Evolutionary conservation across 1,140 invertebrate genomes (phyloP).

Genomic region (Drosophila santomea): DNA sequence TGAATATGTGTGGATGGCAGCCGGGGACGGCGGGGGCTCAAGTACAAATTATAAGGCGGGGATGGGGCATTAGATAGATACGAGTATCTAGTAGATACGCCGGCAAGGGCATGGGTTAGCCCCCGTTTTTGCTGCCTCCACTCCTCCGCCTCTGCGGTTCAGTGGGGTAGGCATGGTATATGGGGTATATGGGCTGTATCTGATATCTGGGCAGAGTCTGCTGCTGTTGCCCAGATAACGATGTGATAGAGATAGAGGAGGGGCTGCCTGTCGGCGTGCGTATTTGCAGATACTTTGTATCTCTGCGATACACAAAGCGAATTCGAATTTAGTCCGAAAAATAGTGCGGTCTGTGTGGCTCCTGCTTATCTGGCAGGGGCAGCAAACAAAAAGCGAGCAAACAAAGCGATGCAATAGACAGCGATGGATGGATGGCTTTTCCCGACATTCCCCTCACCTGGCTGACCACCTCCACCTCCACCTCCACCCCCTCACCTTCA

Average conservation of each 20-base stretch:
- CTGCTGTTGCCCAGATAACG: conserved; percentile 59
- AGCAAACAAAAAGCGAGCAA: conserved; percentile 46
- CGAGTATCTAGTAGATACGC: conserved; percentile 35
- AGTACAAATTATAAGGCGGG: not conserved
- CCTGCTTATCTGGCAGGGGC: conserved; percentile 57
- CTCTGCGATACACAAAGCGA: conserved; percentile 56
- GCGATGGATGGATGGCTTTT: conserved; percentile 49
- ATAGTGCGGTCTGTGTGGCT: conserved; percentile 23
- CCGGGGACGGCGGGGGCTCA: not conserved
- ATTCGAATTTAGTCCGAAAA: conserved; percentile 72
- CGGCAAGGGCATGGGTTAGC: conserved; percentile 45
- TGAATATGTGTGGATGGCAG: conserved; percentile 25
- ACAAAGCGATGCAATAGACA: conserved; percentile 58
- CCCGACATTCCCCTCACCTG: not conserved
- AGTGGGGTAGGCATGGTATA: conserved; percentile 11
- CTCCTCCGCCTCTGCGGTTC: not conserved
- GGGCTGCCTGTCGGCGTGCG: conserved; percentile 1
- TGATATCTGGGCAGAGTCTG: conserved; percentile 61
- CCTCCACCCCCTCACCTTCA: conserved; percentile 85
- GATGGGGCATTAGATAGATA: conserved; percentile 27
- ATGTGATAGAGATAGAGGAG: conserved; percentile 31
- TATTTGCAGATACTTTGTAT: conserved; percentile 56
- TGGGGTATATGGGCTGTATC: conserved; percentile 25
- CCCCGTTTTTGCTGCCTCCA: not conserved
- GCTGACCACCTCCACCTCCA: not conserved